phyloP scores from a whole-genome alignment of 1,140 invertebrate species.

The Carposina sasakii region DNA sequence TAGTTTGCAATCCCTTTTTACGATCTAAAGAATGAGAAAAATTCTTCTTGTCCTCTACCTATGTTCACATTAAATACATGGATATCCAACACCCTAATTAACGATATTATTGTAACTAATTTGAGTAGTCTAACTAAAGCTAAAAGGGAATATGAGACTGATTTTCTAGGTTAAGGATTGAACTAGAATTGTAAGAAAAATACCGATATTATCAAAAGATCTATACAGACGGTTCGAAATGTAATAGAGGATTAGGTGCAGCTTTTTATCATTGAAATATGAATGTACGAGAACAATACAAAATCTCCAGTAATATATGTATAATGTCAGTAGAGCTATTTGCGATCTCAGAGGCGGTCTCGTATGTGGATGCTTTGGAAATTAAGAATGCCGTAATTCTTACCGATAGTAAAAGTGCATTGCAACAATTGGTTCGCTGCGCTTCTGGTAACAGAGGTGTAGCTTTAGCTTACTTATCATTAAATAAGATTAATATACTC shows the following conservation, averaged over 20 bases:
- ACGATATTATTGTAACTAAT: background rate
- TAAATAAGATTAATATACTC: background rate
- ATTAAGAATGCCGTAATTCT: background rate
- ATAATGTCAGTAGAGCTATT: conserved; percentile 2
- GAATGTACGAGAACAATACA: background rate
- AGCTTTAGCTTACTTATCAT: background rate
- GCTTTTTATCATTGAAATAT: conserved; percentile 1
- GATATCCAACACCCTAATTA: background rate
- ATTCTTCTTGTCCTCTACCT: too few relatives aligned
- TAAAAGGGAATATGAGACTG: too few relatives aligned
- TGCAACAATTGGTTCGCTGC: conserved; percentile 5
- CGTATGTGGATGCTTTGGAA: background rate
- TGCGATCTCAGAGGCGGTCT: conserved; percentile 1
- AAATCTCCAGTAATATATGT: background rate
- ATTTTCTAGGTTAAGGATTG: background rate
- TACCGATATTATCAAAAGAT: conserved; percentile 1
- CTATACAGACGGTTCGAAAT: conserved; percentile 3
- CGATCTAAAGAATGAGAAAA: too few relatives aligned
- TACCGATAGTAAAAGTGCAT: background rate
- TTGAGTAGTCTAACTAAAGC: too few relatives aligned
- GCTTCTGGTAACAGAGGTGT: background rate
- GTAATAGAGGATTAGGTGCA: background rate
- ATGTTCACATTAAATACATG: conserved; percentile 6
- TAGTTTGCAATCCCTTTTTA: too few relatives aligned
- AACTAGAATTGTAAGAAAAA: background rate